Percentiles rank a stretch among this genome's conserved stretches.
Conservation (phyloP, 2,113 vertebrate genomes). For the Coregonus clupeaformis region DNA sequence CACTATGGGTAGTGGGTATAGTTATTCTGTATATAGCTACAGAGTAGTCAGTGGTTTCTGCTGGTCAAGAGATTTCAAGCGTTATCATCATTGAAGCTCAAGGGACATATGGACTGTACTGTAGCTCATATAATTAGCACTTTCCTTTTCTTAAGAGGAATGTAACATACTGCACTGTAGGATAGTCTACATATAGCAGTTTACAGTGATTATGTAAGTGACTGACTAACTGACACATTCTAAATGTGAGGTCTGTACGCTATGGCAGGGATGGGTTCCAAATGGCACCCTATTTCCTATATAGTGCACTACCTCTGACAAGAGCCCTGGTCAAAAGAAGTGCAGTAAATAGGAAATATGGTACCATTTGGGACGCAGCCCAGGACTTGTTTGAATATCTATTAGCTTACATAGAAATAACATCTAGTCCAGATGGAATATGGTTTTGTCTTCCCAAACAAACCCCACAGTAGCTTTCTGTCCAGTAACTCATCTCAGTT, state of each 20-base stretch:
- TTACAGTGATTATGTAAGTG: neutral
- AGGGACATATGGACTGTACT: neutral
- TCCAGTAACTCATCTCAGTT: neutral
- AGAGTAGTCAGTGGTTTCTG: neutral
- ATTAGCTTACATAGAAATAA: constrained; percentile 21
- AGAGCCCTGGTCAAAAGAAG: too few relatives aligned
- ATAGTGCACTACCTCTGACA: too few relatives aligned
- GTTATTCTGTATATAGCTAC: neutral
- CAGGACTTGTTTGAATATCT: constrained; percentile 17
- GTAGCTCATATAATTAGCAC: neutral
- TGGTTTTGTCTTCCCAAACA: constrained; percentile 4
- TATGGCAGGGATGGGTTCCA: neutral
- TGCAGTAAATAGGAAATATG: too few relatives aligned
- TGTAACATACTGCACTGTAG: neutral
- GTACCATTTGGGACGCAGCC: too few relatives aligned
- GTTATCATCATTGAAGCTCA: too few relatives aligned
- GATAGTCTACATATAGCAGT: neutral
- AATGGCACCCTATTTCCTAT: too few relatives aligned
- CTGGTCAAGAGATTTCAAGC: neutral
- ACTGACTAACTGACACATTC: neutral
- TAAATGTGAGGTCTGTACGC: neutral
- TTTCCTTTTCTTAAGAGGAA: neutral
- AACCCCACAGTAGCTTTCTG: constrained; percentile 22
- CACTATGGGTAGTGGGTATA: too few relatives aligned
- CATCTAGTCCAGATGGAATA: neutral